Percentiles rank a stretch among this genome's conserved stretches.
Conservation (phyloP, 2,797 vertebrate species). For the Sylvilagus floridanus region DNA sequence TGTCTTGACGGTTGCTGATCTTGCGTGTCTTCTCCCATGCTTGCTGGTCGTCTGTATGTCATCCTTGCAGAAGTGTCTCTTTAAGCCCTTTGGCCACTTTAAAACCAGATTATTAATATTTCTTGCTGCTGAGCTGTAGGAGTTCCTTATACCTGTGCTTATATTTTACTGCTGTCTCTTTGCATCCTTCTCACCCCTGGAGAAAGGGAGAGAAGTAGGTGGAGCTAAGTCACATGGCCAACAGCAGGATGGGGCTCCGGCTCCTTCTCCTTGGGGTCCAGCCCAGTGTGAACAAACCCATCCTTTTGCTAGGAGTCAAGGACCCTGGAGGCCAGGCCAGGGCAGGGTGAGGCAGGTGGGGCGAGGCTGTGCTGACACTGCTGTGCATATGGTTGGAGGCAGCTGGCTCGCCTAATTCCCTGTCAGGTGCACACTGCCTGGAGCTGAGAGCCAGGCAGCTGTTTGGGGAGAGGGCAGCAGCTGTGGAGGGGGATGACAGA, state of each 20-base stretch:
- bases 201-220: not conserved
- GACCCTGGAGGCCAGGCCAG: not conserved
- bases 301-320: not conserved
- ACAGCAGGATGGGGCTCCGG: not conserved
- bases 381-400: not conserved
- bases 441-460: not conserved
- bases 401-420: not conserved
- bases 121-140: not conserved
- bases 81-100: not conserved
- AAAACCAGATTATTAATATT: not conserved
- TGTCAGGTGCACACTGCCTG: not conserved
- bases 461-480: not conserved
- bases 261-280: not conserved
- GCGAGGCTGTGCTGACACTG: rapidly evolving
- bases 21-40: not conserved
- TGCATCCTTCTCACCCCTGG: not conserved
- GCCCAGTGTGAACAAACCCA: not conserved
- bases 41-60: too few species aligned
- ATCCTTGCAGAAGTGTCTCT: not conserved
- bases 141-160: not conserved
- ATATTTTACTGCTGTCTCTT: not conserved
- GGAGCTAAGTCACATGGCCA: not conserved
- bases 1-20: not conserved
- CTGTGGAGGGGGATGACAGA: not conserved
- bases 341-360: too few species aligned